Base-by-base conservation (phyloP, 2,888 invertebrate genomes). In the Lampropteryx suffumata region DNA sequence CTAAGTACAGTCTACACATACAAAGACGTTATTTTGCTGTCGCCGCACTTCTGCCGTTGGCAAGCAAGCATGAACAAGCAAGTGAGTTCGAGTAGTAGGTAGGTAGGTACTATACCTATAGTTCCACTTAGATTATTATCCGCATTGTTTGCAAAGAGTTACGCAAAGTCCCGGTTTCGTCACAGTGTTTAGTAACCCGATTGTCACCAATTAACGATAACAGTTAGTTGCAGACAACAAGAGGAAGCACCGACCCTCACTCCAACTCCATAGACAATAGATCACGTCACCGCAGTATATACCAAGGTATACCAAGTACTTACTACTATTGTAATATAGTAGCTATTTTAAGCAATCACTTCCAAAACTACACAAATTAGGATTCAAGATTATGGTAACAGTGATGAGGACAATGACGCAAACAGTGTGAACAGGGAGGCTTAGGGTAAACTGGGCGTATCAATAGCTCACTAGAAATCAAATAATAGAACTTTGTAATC, bases 171-270 rank as follows among this genome's bases (percentile, higher is more conserved):
- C 43, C 46, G 50, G 42, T 50, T 50, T 34, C 30, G 50, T 35
- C 33, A 46, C 39, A 34, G 46, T 46, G 47, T 41, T 50, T 43
- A 48, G 50, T 48, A 46, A 42, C 47, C 34, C 47, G 42, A 48
- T 53, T 57, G 55, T 60, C 52, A 47, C 47, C 53, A 41, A 53
- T 53, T 55, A 60, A 39, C 57, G 37, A 47, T 41, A 50, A 50
- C 57, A 50, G 53, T 50, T 35, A 47, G 46, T 43, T 41, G 33
- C 48, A 13, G 39, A 28, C 47, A 21, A 30, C 36, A 8, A 36
- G 39, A 67, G 65, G 67, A 65, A 65, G 52, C 45, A 51, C 32
- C 49, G 59, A 53, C 59, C 59, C 54, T 47, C 46, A 36, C n/a
- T n/a, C n/a, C n/a, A n/a, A n/a, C 44, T 26, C 29, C 33, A 8